These are phyloP conservation scores for Apomyelois bistriatella DNA, from an alignment of 2,888 invertebrate genomes.

Conservation along the genomic window DNA sequence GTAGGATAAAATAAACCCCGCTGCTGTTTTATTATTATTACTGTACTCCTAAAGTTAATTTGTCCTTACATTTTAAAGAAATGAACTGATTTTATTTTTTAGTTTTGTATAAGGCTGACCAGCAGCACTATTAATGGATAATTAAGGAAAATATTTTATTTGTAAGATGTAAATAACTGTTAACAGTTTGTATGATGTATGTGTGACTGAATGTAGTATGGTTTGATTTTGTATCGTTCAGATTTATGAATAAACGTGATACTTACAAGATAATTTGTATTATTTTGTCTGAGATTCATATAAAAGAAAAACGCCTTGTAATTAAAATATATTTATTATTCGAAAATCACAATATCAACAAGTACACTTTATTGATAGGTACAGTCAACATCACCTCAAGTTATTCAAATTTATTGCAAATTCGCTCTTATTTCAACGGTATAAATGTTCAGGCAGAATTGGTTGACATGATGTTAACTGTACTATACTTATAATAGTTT, in stretches of 20 bases:
- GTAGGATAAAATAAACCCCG: too few relatives aligned
- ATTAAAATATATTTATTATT: constrained; percentile 18
- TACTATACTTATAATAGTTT: neutral
- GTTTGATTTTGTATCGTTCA: neutral
- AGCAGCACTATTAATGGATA: neutral
- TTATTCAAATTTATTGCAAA: too few relatives aligned
- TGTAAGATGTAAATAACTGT: constrained; percentile 1
- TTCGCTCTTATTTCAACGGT: too few relatives aligned
- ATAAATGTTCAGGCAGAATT: too few relatives aligned
- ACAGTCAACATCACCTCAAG: too few relatives aligned
- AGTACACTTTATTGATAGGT: neutral
- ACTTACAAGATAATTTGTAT: neutral
- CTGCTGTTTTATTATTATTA: too few relatives aligned
- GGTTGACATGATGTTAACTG: too few relatives aligned
- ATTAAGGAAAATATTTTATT: neutral
- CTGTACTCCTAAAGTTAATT: too few relatives aligned
- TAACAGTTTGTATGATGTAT: neutral
- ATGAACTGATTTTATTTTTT: neutral
- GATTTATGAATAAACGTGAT: constrained; percentile 1
- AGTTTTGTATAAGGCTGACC: neutral
- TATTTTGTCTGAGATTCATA: neutral
- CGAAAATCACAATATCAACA: constrained; percentile 17
- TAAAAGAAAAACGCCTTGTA: neutral
- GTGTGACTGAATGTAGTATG: neutral
- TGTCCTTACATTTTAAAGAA: too few relatives aligned